Evolutionary conservation across 2,113 vertebrate species (phyloP).

Genomic region (Chrysemys picta): DNA sequence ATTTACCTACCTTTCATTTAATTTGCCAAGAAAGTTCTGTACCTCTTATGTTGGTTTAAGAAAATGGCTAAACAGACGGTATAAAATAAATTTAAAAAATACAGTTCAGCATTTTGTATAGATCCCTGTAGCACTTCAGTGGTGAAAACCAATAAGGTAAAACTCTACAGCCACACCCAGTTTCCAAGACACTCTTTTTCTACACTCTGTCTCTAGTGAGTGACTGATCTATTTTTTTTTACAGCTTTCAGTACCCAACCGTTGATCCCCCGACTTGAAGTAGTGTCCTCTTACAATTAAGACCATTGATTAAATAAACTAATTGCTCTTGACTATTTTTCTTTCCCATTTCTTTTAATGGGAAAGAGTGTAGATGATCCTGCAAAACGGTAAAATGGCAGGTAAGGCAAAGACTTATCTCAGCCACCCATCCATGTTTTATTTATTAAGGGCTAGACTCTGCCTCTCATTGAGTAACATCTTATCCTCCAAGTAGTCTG

Average conservation of each 20-base stretch:
- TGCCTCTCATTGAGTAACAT: neutral
- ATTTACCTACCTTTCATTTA: neutral
- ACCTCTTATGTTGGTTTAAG: accelerated
- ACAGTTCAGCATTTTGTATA: accelerated
- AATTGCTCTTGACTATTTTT: neutral
- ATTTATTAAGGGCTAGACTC: neutral
- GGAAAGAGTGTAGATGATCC: neutral
- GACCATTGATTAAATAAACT: neutral
- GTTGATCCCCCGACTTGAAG: neutral
- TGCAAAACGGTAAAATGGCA: neutral
- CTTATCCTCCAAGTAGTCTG: neutral
- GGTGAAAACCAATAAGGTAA: neutral
- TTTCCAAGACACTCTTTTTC: slow-evolving; percentile 24
- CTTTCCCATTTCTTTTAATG: neutral
- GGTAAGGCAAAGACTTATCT: neutral
- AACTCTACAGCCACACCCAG: slow-evolving; percentile 68
- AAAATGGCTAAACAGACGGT: neutral
- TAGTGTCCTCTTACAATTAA: neutral
- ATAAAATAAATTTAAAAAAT: accelerated
- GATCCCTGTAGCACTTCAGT: neutral
- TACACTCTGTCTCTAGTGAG: neutral
- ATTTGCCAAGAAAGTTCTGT: accelerated
- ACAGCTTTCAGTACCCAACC: accelerated
- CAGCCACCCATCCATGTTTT: neutral
- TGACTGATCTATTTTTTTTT: neutral